phyloP scores from a whole-genome alignment of 2,888 invertebrate species.

The Mactromeris polynyma region DNA sequence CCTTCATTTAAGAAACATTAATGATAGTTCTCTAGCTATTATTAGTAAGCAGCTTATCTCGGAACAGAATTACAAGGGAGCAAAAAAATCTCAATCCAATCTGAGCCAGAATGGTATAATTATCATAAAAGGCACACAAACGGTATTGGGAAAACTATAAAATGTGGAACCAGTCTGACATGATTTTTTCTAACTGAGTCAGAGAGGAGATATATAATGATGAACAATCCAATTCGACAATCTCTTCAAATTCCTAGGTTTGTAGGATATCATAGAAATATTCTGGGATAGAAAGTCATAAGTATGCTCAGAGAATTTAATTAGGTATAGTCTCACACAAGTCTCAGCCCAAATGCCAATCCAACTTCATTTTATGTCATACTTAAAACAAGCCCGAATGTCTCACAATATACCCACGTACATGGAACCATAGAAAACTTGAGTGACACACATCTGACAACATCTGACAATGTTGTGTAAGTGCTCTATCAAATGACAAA shows the following conservation, averaged over 20 bases:
- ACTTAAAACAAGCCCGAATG: no score
- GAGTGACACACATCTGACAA: no score
- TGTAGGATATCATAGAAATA: neutral
- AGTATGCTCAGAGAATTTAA: neutral
- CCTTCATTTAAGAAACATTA: neutral
- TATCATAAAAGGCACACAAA: neutral
- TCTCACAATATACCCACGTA: no score
- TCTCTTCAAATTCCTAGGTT: neutral
- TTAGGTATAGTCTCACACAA: neutral
- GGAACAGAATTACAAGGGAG: neutral
- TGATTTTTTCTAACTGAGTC: neutral
- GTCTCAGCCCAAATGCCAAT: no score
- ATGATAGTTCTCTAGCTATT: neutral
- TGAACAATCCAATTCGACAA: neutral
- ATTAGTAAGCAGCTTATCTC: neutral
- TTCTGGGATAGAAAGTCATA: neutral
- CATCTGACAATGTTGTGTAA: no score
- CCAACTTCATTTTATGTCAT: no score
- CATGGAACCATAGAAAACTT: no score
- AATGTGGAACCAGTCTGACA: neutral
- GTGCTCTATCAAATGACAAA: no score
- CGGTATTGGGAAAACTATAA: neutral
- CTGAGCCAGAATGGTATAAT: slow-evolving; percentile 1
- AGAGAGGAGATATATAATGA: neutral
- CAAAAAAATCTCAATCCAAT: neutral